Evolutionary conservation across 2,888 invertebrate species (phyloP), one percentile per base, ranked within the genome.

Genomic region (Autographa pulchrina): DNA sequence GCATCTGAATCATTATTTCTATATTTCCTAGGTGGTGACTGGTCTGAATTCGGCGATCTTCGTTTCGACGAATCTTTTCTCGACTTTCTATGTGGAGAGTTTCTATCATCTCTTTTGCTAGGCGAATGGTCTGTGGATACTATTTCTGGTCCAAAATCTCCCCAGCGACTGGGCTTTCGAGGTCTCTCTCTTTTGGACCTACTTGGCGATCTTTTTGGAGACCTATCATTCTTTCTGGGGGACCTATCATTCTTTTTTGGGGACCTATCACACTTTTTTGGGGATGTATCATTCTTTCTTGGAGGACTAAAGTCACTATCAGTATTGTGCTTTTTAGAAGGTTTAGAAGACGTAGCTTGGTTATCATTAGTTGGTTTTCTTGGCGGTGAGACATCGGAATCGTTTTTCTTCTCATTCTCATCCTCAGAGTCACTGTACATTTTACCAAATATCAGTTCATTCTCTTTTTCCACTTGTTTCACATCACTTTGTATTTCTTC

Each of bases 401-500:
- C 91, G 68, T 92, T 87, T 52, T 91, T 89, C 56, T 89, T 82
- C 13, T 96, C 95, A 81, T 89, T 82, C 13, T 96, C 95, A 81
- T 95, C 95, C 82, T 96, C 95, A 0, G 95, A 93, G 67, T 96
- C 95, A 76, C 95, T 96, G 85, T 94, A 96, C 95, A 96, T 95
- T 92, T 96, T 95, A 0, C 95, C 95, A 75, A 95, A 96, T 16
- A 94, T 87, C 3, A 94, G 61, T 86, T 94, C 93, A 86, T 94
- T 95, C 60, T 95, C 95, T 85, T 96, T 94, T 75, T 93, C 91
- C 7, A 85, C 75, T 72, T 93, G 92, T 85, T 94, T 94, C 0
- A 91, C 82, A 61, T 92, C 89, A 65, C 85, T 91, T 74, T 92
- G 92, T 61, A 96, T 92, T 91, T 96, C 95, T 89, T 95, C 89